A percentile compares a stretch with the other conserved stretches of the same genome.
phyloP scores from a whole-genome alignment of 2,888 invertebrate genomes.

The Netelia virgata region DNA sequence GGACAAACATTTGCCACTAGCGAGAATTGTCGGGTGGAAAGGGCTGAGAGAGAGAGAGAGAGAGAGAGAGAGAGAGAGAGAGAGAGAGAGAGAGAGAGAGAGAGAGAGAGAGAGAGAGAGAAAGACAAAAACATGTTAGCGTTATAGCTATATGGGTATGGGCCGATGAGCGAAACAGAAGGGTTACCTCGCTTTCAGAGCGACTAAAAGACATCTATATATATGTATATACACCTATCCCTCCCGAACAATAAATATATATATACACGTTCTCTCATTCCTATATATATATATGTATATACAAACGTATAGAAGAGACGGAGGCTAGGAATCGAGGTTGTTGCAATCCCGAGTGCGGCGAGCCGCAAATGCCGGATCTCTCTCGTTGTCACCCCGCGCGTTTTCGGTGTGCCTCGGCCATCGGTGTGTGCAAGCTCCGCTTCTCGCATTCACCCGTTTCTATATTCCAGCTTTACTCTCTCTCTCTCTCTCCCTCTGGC shows the following conservation, averaged over 20 bases:
- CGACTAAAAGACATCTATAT: slow-evolving; percentile 25
- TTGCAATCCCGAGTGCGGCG: slow-evolving; percentile 76
- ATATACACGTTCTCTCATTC: no score
- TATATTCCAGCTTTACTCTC: background rate
- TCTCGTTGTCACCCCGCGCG: slow-evolving; percentile 63
- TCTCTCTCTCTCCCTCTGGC: slow-evolving; percentile 27
- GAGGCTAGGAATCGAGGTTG: slow-evolving; percentile 49
- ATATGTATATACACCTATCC: background rate
- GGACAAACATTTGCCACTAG: slow-evolving; percentile 69
- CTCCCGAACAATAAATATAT: background rate
- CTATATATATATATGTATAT: background rate
- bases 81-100: slow-evolving; percentile 51
- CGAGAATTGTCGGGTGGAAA: slow-evolving; percentile 75
- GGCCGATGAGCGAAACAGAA: slow-evolving; percentile 23
- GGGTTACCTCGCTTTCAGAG: slow-evolving; percentile 35
- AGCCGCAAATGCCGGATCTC: slow-evolving; percentile 76
- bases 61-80: slow-evolving; percentile 67
- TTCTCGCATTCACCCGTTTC: slow-evolving; percentile 40
- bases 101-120: slow-evolving; percentile 47
- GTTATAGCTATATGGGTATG: background rate
- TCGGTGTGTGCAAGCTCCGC: slow-evolving; percentile 37
- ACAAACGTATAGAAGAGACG: slow-evolving; percentile 9
- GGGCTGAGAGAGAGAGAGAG: slow-evolving; percentile 58
- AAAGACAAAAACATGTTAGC: slow-evolving; percentile 38
- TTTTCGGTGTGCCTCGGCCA: slow-evolving; percentile 46